Evolutionary conservation across 2,888 invertebrate genomes (phyloP).

Genomic region (Spilosoma lubricipeda): DNA sequence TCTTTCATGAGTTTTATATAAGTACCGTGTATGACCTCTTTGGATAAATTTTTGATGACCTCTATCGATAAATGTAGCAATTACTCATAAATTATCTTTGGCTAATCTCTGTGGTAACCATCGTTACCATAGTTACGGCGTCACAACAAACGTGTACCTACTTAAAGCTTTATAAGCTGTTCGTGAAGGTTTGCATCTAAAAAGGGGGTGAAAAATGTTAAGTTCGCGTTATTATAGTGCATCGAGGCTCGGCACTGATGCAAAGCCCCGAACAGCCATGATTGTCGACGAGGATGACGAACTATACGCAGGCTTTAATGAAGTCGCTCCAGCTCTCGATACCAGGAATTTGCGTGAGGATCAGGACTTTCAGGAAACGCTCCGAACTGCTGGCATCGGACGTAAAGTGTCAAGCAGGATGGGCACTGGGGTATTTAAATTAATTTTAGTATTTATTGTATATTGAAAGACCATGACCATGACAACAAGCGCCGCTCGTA

Average conservation of each 20-base stretch:
- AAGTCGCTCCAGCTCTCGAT: constrained; percentile 88
- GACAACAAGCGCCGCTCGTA: neutral
- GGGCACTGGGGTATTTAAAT: constrained; percentile 75
- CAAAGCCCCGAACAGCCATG: constrained; percentile 75
- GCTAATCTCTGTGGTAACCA: constrained; percentile 27
- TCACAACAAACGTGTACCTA: constrained; percentile 72
- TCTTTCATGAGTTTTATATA: neutral
- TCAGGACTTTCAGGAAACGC: constrained; percentile 91
- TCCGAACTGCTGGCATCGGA: constrained; percentile 91
- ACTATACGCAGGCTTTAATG: constrained; percentile 89
- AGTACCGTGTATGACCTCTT: neutral
- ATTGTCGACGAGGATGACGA: constrained; percentile 87
- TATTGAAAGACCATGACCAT: constrained; percentile 17
- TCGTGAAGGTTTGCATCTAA: constrained; percentile 2
- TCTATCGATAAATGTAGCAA: neutral
- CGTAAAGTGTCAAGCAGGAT: constrained; percentile 87
- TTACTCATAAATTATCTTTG: neutral
- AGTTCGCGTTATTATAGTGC: constrained; percentile 78
- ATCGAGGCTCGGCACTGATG: constrained; percentile 73
- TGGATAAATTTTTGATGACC: neutral
- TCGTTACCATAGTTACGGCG: constrained; percentile 75
- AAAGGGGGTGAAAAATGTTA: constrained; percentile 61
- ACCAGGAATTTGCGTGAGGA: constrained; percentile 90
- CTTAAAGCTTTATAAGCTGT: neutral
- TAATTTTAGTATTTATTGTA: constrained; percentile 8